Percentiles rank a stretch among this genome's conserved stretches.
These are phyloP conservation scores for Brachionichthys hirsutus DNA, from an alignment of 2,113 vertebrate genomes.

Conservation along the genomic window DNA sequence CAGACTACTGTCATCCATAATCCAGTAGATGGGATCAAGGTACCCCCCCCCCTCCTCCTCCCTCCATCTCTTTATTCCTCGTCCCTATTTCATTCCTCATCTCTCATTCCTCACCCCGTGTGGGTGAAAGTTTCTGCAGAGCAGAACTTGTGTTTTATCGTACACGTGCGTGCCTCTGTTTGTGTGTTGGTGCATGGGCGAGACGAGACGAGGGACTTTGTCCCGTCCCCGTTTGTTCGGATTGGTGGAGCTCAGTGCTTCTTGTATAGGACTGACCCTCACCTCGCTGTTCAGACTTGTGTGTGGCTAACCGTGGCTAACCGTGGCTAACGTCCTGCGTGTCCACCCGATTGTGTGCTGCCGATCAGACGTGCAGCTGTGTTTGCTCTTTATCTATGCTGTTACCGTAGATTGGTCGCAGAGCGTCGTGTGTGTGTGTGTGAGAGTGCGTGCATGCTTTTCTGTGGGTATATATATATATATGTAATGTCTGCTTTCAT, in stretches of 20 bases:
- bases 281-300: neutral
- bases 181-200: slow-evolving; percentile 40
- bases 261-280: neutral
- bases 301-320: slow-evolving; percentile 7
- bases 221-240: slow-evolving; percentile 40
- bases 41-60: slow-evolving; percentile 45
- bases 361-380: slow-evolving; percentile 20
- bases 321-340: neutral
- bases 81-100: slow-evolving; percentile 9
- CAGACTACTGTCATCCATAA: slow-evolving; percentile 80
- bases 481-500: neutral
- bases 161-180: slow-evolving; percentile 22
- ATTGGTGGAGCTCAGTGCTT: slow-evolving; percentile 12
- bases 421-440: neutral
- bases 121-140: slow-evolving; percentile 6
- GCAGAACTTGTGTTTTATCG: slow-evolving; percentile 3
- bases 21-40: slow-evolving; percentile 76
- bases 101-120: slow-evolving; percentile 1
- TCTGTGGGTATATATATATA: too few species aligned
- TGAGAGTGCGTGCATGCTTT: neutral
- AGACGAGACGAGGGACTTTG: neutral
- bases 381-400: slow-evolving; percentile 12
- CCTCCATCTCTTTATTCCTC: slow-evolving; percentile 7
- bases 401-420: neutral
- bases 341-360: slow-evolving; percentile 26